Evolutionary conservation across 2,113 vertebrate species (phyloP).

Genomic region (Cygnus atratus): DNA sequence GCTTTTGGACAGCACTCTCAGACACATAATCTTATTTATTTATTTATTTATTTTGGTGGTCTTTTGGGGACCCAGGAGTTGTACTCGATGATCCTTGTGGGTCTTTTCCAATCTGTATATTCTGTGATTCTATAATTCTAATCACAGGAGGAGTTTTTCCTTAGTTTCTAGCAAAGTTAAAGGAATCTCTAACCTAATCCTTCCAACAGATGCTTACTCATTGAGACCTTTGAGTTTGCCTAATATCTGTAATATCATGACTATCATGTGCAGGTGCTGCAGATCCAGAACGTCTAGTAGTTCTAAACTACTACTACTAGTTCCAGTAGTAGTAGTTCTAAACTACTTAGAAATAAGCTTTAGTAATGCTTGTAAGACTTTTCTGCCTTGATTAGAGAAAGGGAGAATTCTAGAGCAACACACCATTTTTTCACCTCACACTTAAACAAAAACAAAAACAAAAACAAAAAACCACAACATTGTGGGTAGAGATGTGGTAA

Average conservation of each 20-base stretch:
- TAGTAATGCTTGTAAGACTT: background rate
- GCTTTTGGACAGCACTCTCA: too few species aligned
- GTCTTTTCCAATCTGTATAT: too few species aligned
- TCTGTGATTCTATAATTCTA: background rate
- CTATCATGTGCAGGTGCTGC: background rate
- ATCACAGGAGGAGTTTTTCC: background rate
- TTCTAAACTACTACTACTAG: background rate
- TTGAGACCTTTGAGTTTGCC: background rate
- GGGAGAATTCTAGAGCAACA: background rate
- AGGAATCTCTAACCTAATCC: background rate
- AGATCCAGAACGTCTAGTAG: background rate
- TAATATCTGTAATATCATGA: background rate
- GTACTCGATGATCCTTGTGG: too few species aligned
- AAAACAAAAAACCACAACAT: too few species aligned
- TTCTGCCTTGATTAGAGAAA: background rate
- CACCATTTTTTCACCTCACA: background rate
- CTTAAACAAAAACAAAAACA: background rate
- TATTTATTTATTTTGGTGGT: too few species aligned
- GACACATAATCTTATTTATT: too few species aligned
- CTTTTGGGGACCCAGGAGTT: too few species aligned
- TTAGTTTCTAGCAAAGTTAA: background rate
- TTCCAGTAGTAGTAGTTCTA: background rate
- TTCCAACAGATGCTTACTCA: background rate
- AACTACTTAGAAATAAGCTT: background rate
- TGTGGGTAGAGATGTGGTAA: background rate